Base-by-base conservation (phyloP, 92 coral and sea anemone genomes). In the Siderastrea radians region DNA sequence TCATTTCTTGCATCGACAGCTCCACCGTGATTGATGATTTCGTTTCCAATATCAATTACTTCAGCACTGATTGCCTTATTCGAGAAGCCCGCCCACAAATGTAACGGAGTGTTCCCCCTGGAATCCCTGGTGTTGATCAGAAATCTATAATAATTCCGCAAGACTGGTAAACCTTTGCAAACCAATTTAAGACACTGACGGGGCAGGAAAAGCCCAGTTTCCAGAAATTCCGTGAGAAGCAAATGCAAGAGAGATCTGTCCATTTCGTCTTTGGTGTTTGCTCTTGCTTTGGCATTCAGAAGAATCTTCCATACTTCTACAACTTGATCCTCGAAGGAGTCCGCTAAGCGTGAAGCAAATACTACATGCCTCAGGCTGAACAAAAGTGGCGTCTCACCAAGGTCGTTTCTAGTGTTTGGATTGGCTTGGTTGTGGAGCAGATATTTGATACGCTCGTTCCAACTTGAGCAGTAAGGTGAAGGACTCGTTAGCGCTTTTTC, bases 241-340 rank as follows among this genome's bases (percentile, higher is more conserved):
- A 86, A 66, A 55, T 86, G 89, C 74, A 86, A 57, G 46, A 79
- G 78, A 14, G 89, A 74, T 68, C 80, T 71, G 66, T 77, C 89
- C 61, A 17, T 74, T 74, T 74, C 81, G 63, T 84, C 72, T 43
- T 46, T 84, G 53, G 19, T 83, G n/a, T 77, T 68, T 60, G 81
- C 57, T 17, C 89, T 87, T 77, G 94, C 94, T 60, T 84, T 80
- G 19, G 89, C 89, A n/a, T 52, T 88, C 80, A 91, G 19, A 50
- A 91, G 81, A 45, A 87, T 74, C 48, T 71, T 0, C 82, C 67
- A 58, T 64, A 46, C 74, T 68, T 74, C 81, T 78, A 81, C 77
- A 68, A 16, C 17, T 16, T 9, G 82, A 15, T 3, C 46, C 47
- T 8, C 45, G 45, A n/a, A 46, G 52, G 11, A 19, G 55, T 12